Conservation (phyloP, 2,888 invertebrate genomes). For the Lasioglossum villosulum region DNA sequence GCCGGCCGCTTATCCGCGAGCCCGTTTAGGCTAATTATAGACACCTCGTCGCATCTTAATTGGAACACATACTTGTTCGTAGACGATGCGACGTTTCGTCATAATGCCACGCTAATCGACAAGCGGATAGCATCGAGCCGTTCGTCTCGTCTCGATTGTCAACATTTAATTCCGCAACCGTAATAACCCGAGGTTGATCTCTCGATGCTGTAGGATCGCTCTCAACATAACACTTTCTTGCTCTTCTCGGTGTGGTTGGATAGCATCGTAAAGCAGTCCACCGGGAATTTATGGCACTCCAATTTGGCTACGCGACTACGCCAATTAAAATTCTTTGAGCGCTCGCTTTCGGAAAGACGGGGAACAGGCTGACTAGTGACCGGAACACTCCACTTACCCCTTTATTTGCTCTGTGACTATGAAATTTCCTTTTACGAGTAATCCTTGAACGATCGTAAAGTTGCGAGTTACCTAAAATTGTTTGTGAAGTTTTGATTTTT, state of each 20-base stretch:
- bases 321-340: neutral
- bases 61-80: neutral
- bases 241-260: neutral
- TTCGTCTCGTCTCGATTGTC: neutral
- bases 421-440: neutral
- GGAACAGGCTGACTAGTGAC: neutral
- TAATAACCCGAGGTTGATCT: neutral
- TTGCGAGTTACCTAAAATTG: neutral
- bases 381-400: neutral
- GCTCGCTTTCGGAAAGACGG: neutral
- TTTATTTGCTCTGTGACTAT: neutral
- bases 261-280: neutral
- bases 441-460: neutral
- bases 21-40: slow-evolving; percentile 21
- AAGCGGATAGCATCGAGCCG: neutral
- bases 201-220: neutral
- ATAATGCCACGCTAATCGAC: neutral
- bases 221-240: neutral
- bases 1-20: slow-evolving; percentile 7
- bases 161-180: neutral
- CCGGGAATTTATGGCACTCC: neutral
- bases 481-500: neutral
- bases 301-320: neutral
- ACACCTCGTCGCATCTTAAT: slow-evolving; percentile 9
- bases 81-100: neutral